phyloP scores from a whole-genome alignment of 2,113 vertebrate genomes.

The Mormyrus iriodes region DNA sequence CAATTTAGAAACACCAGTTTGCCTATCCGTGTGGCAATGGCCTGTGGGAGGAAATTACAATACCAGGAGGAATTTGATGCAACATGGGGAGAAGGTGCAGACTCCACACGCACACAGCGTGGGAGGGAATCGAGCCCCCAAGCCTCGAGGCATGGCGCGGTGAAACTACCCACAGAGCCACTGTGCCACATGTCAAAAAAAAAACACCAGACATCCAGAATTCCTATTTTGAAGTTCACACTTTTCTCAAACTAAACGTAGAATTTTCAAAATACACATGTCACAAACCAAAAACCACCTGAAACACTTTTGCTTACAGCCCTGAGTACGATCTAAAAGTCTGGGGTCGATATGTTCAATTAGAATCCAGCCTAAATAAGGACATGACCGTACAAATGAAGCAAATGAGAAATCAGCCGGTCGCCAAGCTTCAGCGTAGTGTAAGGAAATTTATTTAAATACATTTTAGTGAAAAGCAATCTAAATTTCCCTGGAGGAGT shows the following conservation, averaged over 20 bases:
- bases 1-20: neutral
- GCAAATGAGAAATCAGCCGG: neutral
- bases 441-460: conserved; percentile 7
- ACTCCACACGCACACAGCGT: neutral
- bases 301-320: neutral
- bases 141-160: neutral
- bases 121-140: neutral
- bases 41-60: neutral
- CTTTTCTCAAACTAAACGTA: neutral
- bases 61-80: neutral
- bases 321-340: neutral
- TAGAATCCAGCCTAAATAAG: neutral
- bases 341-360: neutral
- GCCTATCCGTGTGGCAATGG: neutral
- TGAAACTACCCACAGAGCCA: neutral
- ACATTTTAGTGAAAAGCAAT: conserved; percentile 20
- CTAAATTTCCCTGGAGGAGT: conserved; percentile 17
- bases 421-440: neutral
- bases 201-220: neutral
- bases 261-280: neutral
- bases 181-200: neutral
- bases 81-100: neutral
- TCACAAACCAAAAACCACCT: neutral
- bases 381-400: neutral
- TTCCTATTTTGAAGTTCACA: neutral